phyloP scores from a whole-genome alignment of 2,113 vertebrate species.

The Meleagris gallopavo region DNA sequence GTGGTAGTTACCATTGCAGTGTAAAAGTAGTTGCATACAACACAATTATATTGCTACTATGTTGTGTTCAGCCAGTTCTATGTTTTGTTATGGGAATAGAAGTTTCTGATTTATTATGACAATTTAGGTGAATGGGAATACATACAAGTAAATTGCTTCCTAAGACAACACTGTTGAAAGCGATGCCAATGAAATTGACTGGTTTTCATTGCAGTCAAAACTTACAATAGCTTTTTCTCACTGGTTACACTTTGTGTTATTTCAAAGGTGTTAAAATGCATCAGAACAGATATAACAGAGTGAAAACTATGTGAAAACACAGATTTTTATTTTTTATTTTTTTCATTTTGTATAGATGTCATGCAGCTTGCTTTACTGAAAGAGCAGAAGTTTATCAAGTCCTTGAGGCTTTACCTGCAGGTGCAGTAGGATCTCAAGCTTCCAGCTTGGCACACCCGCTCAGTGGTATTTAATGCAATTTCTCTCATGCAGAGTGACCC shows the following conservation, averaged over 20 bases:
- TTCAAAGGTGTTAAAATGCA: neutral
- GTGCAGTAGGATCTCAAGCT: neutral
- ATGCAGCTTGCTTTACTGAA: neutral
- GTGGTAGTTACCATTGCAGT: neutral
- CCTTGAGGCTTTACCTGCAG: rapidly evolving
- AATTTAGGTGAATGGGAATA: neutral
- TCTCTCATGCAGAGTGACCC: neutral
- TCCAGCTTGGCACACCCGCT: neutral
- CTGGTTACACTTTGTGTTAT: neutral
- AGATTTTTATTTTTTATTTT: neutral
- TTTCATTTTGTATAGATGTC: neutral
- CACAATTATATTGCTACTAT: neutral
- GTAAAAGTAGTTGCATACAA: neutral
- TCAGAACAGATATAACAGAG: neutral
- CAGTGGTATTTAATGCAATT: neutral
- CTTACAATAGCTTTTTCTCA: neutral
- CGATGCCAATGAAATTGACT: neutral
- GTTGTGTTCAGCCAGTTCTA: neutral
- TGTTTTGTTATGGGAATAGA: neutral
- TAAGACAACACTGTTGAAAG: neutral
- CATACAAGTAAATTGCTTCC: neutral
- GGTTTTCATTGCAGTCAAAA: neutral
- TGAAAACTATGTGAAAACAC: neutral
- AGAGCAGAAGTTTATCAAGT: neutral
- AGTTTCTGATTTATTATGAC: neutral